phyloP scores from a whole-genome alignment of 2,888 invertebrate species.

The Tineola bisselliella region DNA sequence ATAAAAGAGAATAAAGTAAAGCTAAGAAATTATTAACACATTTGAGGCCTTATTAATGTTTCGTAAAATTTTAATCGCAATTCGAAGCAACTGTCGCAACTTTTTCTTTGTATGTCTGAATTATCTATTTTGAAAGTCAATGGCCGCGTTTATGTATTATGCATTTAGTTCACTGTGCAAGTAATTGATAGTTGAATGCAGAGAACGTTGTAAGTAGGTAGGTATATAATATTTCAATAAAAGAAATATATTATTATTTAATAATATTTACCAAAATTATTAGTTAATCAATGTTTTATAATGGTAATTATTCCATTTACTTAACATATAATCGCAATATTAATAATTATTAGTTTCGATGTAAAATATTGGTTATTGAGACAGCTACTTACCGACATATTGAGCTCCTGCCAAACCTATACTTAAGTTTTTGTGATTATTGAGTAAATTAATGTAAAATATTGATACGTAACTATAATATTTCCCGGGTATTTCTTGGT shows the following conservation, averaged over 20 bases:
- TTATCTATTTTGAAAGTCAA: background rate
- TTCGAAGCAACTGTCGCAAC: background rate
- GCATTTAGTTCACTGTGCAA: background rate
- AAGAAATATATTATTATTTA: too few relatives aligned
- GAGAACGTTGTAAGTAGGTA: background rate
- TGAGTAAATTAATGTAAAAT: background rate
- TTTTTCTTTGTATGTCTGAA: background rate
- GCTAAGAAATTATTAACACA: background rate
- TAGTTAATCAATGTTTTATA: too few relatives aligned
- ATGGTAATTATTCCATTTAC: background rate
- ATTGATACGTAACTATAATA: background rate
- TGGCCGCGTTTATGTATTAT: conserved; percentile 2
- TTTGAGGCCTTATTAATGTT: background rate
- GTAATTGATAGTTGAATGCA: background rate
- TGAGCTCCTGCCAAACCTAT: background rate
- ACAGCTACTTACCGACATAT: background rate
- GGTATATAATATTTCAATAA: too few relatives aligned
- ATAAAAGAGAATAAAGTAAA: background rate
- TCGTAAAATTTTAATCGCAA: background rate
- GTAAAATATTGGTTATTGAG: background rate
- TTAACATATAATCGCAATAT: background rate
- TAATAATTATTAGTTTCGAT: background rate
- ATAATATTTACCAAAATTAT: too few relatives aligned
- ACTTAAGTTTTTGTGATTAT: background rate
- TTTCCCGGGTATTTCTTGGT: background rate